Percentiles rank a stretch among this genome's conserved stretches.
Conservation (phyloP, 1,140 invertebrate genomes). For the Drosophila ercepeae region DNA sequence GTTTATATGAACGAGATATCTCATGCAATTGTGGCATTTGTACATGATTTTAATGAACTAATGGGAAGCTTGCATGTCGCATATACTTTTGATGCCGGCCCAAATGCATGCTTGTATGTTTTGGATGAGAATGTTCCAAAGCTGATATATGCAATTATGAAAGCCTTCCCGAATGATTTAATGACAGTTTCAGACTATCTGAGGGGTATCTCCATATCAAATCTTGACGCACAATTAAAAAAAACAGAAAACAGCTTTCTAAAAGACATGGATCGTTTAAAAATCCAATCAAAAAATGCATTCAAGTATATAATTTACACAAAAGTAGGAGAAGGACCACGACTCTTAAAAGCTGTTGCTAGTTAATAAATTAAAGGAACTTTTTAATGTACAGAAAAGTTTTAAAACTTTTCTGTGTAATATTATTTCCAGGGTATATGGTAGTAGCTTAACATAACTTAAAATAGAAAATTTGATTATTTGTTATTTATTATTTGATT, state of each 20-base stretch:
- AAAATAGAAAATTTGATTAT: not conserved
- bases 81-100: slow-evolving; percentile 99
- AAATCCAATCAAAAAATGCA: slow-evolving; percentile 83
- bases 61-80: slow-evolving; percentile 88
- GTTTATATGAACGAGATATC: slow-evolving; percentile 96
- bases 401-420: not conserved
- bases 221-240: not conserved
- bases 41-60: slow-evolving; percentile 92
- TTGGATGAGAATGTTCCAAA: slow-evolving; percentile 90
- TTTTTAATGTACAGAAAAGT: not conserved
- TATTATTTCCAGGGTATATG: not conserved
- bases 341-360: slow-evolving; percentile 83
- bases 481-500: no score
- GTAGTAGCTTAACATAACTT: not conserved
- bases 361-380: slow-evolving; percentile 85
- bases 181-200: slow-evolving; percentile 85
- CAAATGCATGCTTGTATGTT: slow-evolving; percentile 97
- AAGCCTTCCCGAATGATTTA: slow-evolving; percentile 89
- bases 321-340: slow-evolving; percentile 89
- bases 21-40: slow-evolving; percentile 90
- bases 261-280: slow-evolving; percentile 41
- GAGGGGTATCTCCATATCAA: slow-evolving; percentile 84
- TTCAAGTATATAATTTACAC: slow-evolving; percentile 95
- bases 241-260: not conserved
- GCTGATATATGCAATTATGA: slow-evolving; percentile 87